Evolutionary conservation across 2,888 invertebrate genomes (phyloP).

Genomic region (Thysanoteuthis rhombus): DNA sequence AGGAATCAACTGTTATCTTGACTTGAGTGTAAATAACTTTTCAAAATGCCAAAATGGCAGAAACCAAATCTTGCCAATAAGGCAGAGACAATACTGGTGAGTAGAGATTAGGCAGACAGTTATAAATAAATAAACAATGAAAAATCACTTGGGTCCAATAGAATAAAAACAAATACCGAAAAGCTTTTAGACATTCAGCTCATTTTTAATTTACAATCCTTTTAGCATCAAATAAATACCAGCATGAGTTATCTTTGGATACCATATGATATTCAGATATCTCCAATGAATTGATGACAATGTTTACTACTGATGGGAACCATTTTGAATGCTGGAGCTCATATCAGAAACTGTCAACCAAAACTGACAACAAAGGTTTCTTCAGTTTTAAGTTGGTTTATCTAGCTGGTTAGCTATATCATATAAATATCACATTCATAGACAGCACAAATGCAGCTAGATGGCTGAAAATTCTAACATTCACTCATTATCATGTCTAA

Average conservation of each 20-base stretch:
- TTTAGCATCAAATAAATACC: background rate
- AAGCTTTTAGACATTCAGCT: background rate
- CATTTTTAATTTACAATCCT: too few species aligned
- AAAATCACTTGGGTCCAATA: background rate
- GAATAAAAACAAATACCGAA: background rate
- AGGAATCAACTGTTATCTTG: background rate
- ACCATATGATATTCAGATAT: background rate
- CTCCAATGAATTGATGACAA: background rate
- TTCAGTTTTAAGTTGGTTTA: too few species aligned
- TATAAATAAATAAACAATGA: background rate
- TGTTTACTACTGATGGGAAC: too few species aligned
- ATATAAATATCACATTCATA: too few species aligned
- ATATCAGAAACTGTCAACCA: too few species aligned
- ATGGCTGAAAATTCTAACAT: too few species aligned
- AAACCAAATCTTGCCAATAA: background rate
- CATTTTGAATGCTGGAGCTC: background rate
- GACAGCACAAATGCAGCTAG: too few species aligned
- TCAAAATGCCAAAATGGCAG: background rate
- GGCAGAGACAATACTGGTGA: background rate
- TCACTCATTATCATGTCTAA: too few species aligned
- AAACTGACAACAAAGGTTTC: too few species aligned
- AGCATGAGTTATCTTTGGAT: background rate
- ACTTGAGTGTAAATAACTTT: background rate
- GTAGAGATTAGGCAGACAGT: background rate
- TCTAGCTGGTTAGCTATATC: too few species aligned